Conservation (phyloP, 1,140 invertebrate genomes). For the Drosophila novamexicana region DNA sequence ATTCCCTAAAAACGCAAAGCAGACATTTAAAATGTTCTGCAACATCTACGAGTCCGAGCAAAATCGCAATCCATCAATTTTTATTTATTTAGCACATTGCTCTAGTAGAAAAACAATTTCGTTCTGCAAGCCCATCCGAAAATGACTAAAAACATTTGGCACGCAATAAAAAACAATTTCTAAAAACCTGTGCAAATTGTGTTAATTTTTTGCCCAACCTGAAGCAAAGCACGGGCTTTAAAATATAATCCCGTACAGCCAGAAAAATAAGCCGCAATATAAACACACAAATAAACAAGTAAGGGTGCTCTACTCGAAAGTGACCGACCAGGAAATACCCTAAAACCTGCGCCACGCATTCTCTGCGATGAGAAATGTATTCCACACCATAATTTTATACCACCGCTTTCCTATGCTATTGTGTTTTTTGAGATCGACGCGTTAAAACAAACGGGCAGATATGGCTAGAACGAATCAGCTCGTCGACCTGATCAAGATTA, state of each 20-base stretch:
- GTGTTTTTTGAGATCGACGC: too few relatives aligned
- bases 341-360: too few relatives aligned
- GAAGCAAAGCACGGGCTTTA: slow-evolving; percentile 27
- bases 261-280: slow-evolving; percentile 16
- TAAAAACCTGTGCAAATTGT: slow-evolving; percentile 32
- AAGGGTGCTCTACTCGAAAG: background rate
- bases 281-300: slow-evolving; percentile 11
- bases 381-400: too few relatives aligned
- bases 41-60: background rate
- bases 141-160: slow-evolving; percentile 23
- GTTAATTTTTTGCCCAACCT: slow-evolving; percentile 26
- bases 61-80: background rate
- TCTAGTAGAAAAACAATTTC: slow-evolving; percentile 23
- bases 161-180: background rate
- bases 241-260: slow-evolving; percentile 34
- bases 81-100: background rate
- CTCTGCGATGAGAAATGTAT: too few relatives aligned
- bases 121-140: background rate
- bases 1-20: too few relatives aligned
- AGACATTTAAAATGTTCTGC: too few relatives aligned
- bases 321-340: too few relatives aligned
- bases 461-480: too few relatives aligned
- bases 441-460: too few relatives aligned
- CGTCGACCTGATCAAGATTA: too few relatives aligned
- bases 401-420: too few relatives aligned